phyloP scores from a whole-genome alignment of 2,888 invertebrate genomes.

The Xestia c-nigrum region DNA sequence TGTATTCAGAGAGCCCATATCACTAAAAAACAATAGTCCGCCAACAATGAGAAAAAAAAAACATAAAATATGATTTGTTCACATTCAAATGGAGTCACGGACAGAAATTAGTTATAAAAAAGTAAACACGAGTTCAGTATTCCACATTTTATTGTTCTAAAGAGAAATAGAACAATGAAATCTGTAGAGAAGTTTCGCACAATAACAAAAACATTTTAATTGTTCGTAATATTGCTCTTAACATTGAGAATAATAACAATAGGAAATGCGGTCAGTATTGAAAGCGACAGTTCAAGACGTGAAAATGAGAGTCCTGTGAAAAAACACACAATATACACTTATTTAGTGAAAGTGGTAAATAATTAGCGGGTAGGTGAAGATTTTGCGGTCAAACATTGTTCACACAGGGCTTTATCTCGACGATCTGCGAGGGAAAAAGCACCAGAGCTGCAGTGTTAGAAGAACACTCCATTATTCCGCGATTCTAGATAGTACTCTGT shows the following conservation, averaged over 20 bases:
- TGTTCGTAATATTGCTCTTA: slow-evolving; percentile 51
- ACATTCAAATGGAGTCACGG: slow-evolving; percentile 48
- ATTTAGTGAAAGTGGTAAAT: slow-evolving; percentile 63
- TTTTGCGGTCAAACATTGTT: slow-evolving; percentile 58
- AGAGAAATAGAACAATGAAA: slow-evolving; percentile 50
- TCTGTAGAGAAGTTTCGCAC: slow-evolving; percentile 60
- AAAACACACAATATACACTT: slow-evolving; percentile 63
- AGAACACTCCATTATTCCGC: slow-evolving; percentile 6
- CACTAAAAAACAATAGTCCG: slow-evolving; percentile 53
- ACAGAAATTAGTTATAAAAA: slow-evolving; percentile 51
- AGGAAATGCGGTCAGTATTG: slow-evolving; percentile 62
- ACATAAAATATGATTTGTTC: slow-evolving; percentile 50
- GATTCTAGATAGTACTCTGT: slow-evolving; percentile 22
- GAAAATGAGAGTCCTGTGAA: slow-evolving; percentile 69
- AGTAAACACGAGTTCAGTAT: slow-evolving; percentile 42
- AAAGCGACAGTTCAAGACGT: slow-evolving; percentile 53
- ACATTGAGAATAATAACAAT: slow-evolving; percentile 56
- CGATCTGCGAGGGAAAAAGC: slow-evolving; percentile 23
- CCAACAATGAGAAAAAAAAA: slow-evolving; percentile 56
- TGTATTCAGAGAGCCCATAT: slow-evolving; percentile 37
- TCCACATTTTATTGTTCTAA: slow-evolving; percentile 55
- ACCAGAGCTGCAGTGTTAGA: slow-evolving; percentile 4
- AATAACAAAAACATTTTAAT: slow-evolving; percentile 62
- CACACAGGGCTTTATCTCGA: slow-evolving; percentile 38
- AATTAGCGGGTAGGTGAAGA: slow-evolving; percentile 62